Evolutionary conservation across 2,888 invertebrate genomes (phyloP).

Genomic region (Coremacera marginata): DNA sequence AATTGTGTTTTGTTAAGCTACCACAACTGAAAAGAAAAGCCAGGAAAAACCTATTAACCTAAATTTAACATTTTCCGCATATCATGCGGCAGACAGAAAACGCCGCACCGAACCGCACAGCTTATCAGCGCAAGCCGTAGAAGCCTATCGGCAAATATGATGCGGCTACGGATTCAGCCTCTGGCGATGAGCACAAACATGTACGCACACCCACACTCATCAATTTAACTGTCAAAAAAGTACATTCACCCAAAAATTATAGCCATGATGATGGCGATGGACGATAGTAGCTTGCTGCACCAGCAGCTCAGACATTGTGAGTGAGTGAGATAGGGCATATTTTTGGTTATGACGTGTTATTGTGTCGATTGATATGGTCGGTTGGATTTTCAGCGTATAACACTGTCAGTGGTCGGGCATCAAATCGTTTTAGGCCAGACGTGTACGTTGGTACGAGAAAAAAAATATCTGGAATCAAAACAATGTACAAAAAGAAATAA

Average conservation of each 20-base stretch:
- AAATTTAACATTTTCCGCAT: slow-evolving; percentile 17
- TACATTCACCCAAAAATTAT: slow-evolving; percentile 52
- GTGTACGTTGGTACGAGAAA: neutral
- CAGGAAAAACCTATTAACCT: slow-evolving; percentile 21
- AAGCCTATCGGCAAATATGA: slow-evolving; percentile 45
- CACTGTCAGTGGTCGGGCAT: too few species aligned
- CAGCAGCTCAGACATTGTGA: neutral
- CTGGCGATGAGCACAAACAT: slow-evolving; percentile 33
- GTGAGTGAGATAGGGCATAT: neutral
- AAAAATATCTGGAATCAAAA: neutral
- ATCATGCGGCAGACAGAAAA: neutral
- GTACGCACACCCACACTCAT: slow-evolving; percentile 31
- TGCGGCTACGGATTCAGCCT: neutral
- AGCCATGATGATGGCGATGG: slow-evolving; percentile 29
- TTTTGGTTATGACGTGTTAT: slow-evolving; percentile 34
- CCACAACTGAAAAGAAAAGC: slow-evolving; percentile 1
- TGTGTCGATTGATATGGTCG: slow-evolving; percentile 20
- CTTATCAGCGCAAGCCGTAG: slow-evolving; percentile 49
- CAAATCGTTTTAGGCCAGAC: neutral
- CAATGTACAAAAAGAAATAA: neutral
- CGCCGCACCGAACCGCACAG: slow-evolving; percentile 43
- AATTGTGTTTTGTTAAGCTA: neutral
- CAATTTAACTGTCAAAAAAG: slow-evolving; percentile 56
- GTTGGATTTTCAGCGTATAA: neutral
- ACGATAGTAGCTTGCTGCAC: neutral